These are phyloP conservation scores for Vandiemenella viatica DNA, from an alignment of 2,888 invertebrate species.

Conservation along the genomic window DNA sequence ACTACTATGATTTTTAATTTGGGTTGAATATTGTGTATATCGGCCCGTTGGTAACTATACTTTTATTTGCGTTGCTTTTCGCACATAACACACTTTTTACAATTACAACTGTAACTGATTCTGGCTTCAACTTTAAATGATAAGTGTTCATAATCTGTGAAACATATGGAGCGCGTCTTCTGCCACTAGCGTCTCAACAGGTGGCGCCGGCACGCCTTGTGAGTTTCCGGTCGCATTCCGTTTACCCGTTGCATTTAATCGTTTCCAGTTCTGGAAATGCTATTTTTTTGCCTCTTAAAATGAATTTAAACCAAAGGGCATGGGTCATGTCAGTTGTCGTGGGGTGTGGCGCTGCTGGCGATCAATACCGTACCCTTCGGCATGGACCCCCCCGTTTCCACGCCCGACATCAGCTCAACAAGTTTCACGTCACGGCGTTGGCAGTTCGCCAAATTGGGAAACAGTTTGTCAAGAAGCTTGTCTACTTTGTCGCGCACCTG, in stretches of 20 bases:
- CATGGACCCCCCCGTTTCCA: background rate
- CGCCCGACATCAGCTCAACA: background rate
- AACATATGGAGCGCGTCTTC: background rate
- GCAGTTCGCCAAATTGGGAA: background rate
- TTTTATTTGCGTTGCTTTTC: too few species aligned
- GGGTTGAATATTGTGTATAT: too few species aligned
- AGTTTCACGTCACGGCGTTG: background rate
- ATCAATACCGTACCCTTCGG: background rate
- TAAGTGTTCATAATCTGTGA: too few species aligned
- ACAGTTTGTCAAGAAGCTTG: too few species aligned
- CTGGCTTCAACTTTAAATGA: too few species aligned
- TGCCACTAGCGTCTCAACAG: background rate
- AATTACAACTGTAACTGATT: too few species aligned
- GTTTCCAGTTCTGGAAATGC: too few species aligned
- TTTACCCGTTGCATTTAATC: too few species aligned
- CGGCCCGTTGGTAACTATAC: too few species aligned
- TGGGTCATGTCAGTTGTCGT: background rate
- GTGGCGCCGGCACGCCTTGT: background rate
- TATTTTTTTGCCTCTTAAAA: background rate
- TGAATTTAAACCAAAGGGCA: background rate
- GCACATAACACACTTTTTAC: too few species aligned
- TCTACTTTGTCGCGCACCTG: too few species aligned
- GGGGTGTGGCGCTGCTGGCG: background rate
- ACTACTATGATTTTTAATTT: background rate
- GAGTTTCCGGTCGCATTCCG: background rate